Conservation (phyloP, 2,888 invertebrate genomes). For the Cosmopolites sordidus region DNA sequence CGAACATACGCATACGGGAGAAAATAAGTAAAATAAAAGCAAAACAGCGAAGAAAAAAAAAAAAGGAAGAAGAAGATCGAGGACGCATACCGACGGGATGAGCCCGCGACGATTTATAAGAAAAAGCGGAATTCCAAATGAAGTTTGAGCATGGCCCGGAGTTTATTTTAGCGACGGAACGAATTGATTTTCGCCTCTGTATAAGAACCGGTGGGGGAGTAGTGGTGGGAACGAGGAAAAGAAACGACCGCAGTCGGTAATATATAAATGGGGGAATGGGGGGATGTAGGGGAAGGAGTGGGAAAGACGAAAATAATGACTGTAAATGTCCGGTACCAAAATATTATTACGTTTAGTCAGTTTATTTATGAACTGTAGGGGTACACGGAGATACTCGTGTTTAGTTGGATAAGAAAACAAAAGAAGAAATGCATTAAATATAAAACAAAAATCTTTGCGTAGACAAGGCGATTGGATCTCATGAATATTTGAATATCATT, state of each 20-base stretch:
- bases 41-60: background rate
- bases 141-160: background rate
- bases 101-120: background rate
- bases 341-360: background rate
- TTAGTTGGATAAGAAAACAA: no score
- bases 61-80: background rate
- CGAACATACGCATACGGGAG: constrained; percentile 20
- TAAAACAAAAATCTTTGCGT: no score
- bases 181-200: constrained; percentile 1
- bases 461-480: no score
- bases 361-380: background rate
- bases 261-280: background rate
- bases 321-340: background rate
- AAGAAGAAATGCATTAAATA: no score
- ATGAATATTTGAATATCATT: no score
- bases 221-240: background rate
- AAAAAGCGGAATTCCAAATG: constrained; percentile 1
- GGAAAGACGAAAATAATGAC: background rate
- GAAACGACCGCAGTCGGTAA: background rate
- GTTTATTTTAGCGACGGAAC: background rate
- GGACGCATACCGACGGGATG: background rate
- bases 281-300: background rate
- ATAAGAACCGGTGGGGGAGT: no score
- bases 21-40: constrained; percentile 13
- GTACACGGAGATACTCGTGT: no score